Evolutionary conservation across 2,797 vertebrate species (phyloP), one percentile per base, ranked within the genome.

Genomic region (Staurois parvus): DNA sequence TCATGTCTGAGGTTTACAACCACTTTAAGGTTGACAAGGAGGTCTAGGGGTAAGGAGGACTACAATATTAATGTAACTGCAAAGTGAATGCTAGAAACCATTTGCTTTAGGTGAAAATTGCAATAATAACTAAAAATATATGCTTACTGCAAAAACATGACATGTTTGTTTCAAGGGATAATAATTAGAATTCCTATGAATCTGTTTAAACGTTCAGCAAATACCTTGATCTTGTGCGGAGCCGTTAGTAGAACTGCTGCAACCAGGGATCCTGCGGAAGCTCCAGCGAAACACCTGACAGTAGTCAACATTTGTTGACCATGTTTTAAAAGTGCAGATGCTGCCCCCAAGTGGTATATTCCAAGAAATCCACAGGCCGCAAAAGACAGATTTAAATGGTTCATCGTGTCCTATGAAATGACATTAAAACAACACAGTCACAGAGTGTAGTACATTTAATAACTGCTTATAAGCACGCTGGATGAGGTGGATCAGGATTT

Each of bases 321-420:
- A 15, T 96, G 96, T 77, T 37, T 93, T 86, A 92, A 88, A n/a
- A 99, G 86, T 45, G 97, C 97, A 28, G 90, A 92, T 85, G 92
- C 93, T 67, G 95, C 96, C 66, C 97, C 98, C 90, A 98, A 92
- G 89, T 98, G 97, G 94, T 98, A 98, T 87, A 97, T 93, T 40
- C 96, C 96, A 91, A 97, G 80, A 92, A 99, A 99, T 2, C 95
- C 95, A 79, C 92, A 92, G 0, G 94, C 96, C 21, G 96, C 91
- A 45, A 99, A 99, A 0, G 97, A 98, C 89, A 99, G 32, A 89
- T 96, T 97, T 89, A 97, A 82, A n/a, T 78, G 92, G 0, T 90
- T 89, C 97, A 97, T 96, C 32, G 48, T 88, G 48, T 45, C 83
- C 94, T 92, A 90, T 1, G 34, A 90, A 52, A 4, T 87, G 85